Base-by-base conservation (phyloP, 2,888 invertebrate genomes). In the Nineta flava region DNA sequence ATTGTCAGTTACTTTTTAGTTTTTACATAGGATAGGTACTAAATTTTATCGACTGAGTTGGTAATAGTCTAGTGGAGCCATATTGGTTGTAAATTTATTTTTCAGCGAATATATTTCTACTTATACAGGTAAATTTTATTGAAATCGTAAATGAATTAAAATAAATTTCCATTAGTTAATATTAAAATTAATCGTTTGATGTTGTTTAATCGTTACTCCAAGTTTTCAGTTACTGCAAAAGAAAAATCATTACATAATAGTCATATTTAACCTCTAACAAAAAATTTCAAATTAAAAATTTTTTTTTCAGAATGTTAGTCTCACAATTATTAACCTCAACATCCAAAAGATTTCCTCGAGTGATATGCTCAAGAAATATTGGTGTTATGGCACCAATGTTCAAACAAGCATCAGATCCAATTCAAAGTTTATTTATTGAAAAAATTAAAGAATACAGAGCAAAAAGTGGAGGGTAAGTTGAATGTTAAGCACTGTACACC, bases 341-440 rank as follows among this genome's bases (percentile, higher is more conserved):
- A n/a, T 9, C 44, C 19, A 44, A 44, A 17, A 19, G 17, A n/a
- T 21, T 21, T 19, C 44, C 16, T 19, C 38, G 15, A 38, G 38
- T 38, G 15, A 59, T 70, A 68, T 43, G 68, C 69, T 48, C 71
- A 72, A 75, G 87, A 52, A 87, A 83, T 65, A 68, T 90, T 59
- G 87, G 86, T 50, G 74, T 87, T 45, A 66, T 79, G 47, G 81
- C 82, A 42, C 79, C 82, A 46, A 73, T 71, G 31, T 62, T 81
- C 38, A 77, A 76, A 60, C 86, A 84, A 64, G 83, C 79, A 2
- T 68, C 74, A 2, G 95, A 96, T 65, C 94, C 95, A 4, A 88
- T 96, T 61, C 95, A 95, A 66, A 85, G 94, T 66, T 70, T 95
- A 47, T 96, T 96, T 67, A 65, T 95, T 38, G 88, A 94, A 57